A percentile compares a stretch with the other conserved stretches of the same genome.
These are phyloP conservation scores for Caenorhabditis macrosperma DNA, from an alignment of 2,888 invertebrate species.

Conservation along the genomic window DNA sequence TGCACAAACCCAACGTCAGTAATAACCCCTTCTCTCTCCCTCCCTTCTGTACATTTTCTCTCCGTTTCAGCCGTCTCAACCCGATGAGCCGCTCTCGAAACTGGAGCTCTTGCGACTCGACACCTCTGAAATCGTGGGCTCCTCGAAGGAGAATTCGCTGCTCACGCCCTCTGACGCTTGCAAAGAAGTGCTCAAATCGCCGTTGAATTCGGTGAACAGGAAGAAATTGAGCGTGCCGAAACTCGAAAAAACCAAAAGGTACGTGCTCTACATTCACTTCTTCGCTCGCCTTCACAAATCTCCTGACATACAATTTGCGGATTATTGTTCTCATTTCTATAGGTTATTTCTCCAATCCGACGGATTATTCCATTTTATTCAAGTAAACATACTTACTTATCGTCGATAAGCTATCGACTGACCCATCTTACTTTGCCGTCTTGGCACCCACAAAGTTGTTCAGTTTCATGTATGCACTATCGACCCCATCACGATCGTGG, in stretches of 20 bases:
- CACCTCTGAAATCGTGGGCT: slow-evolving; percentile 12
- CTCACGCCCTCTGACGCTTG: slow-evolving; percentile 32
- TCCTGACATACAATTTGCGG: slow-evolving; percentile 27
- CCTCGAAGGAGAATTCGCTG: slow-evolving; percentile 38
- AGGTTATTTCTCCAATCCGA: background rate
- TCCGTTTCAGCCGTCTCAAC: background rate
- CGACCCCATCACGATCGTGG: slow-evolving; percentile 18
- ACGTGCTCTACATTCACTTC: slow-evolving; percentile 15
- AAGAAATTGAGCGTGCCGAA: slow-evolving; percentile 48
- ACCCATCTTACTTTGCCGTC: background rate
- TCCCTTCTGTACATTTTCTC: no score
- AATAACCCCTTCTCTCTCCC: no score
- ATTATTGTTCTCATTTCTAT: slow-evolving; percentile 28
- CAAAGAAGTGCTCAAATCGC: slow-evolving; percentile 25
- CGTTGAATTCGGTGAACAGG: slow-evolving; percentile 45
- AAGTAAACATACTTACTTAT: background rate
- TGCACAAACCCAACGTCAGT: slow-evolving; percentile 20
- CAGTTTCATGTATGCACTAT: background rate
- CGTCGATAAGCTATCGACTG: no score
- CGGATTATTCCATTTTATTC: background rate
- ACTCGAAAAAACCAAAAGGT: slow-evolving; percentile 56
- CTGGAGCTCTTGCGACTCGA: slow-evolving; percentile 33
- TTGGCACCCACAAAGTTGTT: background rate
- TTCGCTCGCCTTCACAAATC: slow-evolving; percentile 12
- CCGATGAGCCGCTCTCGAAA: slow-evolving; percentile 22